Base-by-base conservation (phyloP, 2,888 invertebrate genomes). In the Eurytoma californica region DNA sequence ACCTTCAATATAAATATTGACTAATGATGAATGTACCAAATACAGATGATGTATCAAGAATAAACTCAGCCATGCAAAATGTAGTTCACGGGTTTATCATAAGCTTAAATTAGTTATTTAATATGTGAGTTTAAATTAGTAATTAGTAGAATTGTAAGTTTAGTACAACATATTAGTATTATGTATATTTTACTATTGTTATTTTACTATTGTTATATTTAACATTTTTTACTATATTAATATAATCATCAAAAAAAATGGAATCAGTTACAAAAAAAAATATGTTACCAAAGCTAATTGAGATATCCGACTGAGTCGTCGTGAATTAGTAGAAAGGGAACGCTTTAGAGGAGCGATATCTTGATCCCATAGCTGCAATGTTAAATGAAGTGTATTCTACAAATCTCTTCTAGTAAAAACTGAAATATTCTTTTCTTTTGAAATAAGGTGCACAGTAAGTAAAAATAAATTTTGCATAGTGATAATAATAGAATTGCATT, bases 291-390 rank as follows among this genome's bases (percentile, higher is more conserved):
- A 92, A 90, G 95, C 93, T 91, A 96, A 92, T 91, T 95, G 94
- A 88, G 95, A 94, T 92, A 95, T 95, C 92, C 95, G 93, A 92
- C 95, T 95, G 92, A 95, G 95, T 92, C 94, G 93, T 90, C 95
- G 93, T 91, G 95, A 94, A 91, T 94, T 93, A 88, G 92, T 92
- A 86, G 95, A 94, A 85, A 96, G 93, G 87, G 95, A 94, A 91
- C 94, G 93, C 93, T 96, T 96, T 91, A 96, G 92, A 89, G 95
- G 95, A 90, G 94, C 94, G 92, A 96, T 95, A 91, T 96, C 95
- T 92, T 96, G 95, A 92, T 96, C 96, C 95, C 96, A 96, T 88
- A 96, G 92, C 94, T 95, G 93, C 90, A 90, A 90, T 83, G 81
- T 82, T 83, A 85, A 83, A 75, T 47, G 74, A 55, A 51, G 69